Conservation (phyloP, 2,888 invertebrate genomes). For the Tortrix viridana region DNA sequence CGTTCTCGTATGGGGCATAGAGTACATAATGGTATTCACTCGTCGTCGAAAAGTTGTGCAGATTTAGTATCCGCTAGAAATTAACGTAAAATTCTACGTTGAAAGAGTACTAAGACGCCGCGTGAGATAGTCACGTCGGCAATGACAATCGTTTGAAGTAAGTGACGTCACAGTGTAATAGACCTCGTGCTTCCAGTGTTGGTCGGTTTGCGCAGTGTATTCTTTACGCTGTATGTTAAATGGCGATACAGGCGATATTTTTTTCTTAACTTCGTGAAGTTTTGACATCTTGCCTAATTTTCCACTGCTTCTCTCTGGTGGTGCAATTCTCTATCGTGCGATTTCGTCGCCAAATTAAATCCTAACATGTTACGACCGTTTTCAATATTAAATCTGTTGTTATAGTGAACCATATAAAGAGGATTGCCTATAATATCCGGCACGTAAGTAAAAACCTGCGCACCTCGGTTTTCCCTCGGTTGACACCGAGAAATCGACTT, state of each 20-base stretch:
- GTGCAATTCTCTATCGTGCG: too few species aligned
- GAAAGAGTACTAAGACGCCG: neutral
- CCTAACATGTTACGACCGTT: too few species aligned
- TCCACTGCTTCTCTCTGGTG: neutral
- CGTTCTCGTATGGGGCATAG: conserved; percentile 87
- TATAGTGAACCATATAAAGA: too few species aligned
- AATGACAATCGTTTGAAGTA: conserved; percentile 6
- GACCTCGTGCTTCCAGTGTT: conserved; percentile 2
- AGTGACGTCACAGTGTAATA: conserved; percentile 6
- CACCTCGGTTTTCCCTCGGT: too few species aligned
- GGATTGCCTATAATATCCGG: too few species aligned
- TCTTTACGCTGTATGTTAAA: neutral
- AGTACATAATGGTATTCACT: conserved; percentile 80
- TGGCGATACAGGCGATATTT: neutral
- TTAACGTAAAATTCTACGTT: neutral
- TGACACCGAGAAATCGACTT: too few species aligned
- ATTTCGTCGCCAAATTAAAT: too few species aligned
- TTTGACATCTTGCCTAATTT: conserved; percentile 8
- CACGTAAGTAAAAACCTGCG: too few species aligned
- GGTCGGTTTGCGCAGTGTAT: neutral
- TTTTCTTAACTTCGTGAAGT: neutral
- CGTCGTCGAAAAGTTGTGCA: conserved; percentile 77
- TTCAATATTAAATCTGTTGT: too few species aligned
- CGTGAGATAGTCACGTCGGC: conserved; percentile 9
- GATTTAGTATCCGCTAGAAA: conserved; percentile 57